These are phyloP conservation scores for Gobionotothen gibberifrons DNA, from an alignment of 2,797 vertebrate species.

Conservation along the genomic window DNA sequence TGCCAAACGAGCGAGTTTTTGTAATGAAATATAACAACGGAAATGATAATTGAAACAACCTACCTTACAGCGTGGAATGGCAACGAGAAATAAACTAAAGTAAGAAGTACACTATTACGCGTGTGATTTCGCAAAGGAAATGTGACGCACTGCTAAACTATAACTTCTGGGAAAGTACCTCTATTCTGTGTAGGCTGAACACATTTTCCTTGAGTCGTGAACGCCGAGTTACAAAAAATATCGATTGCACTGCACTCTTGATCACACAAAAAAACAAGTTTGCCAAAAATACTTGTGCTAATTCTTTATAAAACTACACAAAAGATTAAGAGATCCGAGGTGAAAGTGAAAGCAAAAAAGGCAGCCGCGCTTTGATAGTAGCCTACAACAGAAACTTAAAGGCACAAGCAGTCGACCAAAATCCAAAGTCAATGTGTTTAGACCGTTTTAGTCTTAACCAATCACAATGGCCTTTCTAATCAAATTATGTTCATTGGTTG, in stretches of 20 bases:
- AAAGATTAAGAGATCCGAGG: rapidly evolving
- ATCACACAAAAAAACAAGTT: rapidly evolving
- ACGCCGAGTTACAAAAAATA: no score
- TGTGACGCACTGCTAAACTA: neutral
- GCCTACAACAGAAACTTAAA: neutral
- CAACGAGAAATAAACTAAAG: rapidly evolving
- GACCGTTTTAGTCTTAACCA: no score
- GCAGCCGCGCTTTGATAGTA: neutral
- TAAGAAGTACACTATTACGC: neutral
- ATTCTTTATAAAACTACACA: neutral
- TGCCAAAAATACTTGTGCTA: rapidly evolving
- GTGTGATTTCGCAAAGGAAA: rapidly evolving
- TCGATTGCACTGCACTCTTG: rapidly evolving
- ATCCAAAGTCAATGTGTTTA: neutral
- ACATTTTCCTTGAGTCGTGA: rapidly evolving
- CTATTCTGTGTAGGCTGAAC: neutral
- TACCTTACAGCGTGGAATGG: neutral
- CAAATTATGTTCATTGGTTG: neutral
- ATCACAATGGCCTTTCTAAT: neutral
- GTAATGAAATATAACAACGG: neutral
- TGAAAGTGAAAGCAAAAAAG: conserved; percentile 29
- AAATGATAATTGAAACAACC: neutral
- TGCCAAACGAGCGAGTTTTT: neutral
- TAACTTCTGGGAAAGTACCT: neutral
- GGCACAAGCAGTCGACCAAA: neutral